These are phyloP conservation scores for Nomada hirtipes DNA, from an alignment of 2,888 invertebrate species.

Conservation along the genomic window DNA sequence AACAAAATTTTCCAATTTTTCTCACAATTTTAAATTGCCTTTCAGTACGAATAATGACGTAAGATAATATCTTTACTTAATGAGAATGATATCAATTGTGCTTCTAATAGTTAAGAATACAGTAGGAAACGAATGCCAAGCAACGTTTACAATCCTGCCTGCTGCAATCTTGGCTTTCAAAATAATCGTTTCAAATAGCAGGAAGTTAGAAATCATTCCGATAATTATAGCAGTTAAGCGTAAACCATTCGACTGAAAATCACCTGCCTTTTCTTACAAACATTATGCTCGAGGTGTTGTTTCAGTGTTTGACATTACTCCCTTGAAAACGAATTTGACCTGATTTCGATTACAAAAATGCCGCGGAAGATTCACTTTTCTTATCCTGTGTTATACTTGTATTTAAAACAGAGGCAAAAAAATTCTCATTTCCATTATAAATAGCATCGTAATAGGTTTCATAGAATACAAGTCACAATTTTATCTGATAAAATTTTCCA, in stretches of 20 bases:
- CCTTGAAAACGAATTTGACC: too few relatives aligned
- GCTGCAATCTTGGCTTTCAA: not conserved
- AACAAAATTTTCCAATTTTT: too few relatives aligned
- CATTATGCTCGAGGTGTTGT: too few relatives aligned
- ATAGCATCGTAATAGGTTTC: too few relatives aligned
- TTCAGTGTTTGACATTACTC: too few relatives aligned
- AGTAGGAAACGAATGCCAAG: not conserved
- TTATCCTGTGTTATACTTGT: not conserved
- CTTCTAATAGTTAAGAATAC: not conserved
- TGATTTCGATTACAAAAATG: not conserved
- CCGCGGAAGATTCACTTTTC: not conserved
- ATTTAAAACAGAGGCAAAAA: constrained; percentile 29
- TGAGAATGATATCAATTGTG: not conserved
- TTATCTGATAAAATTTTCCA: too few relatives aligned
- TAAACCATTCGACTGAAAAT: not conserved
- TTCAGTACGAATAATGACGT: too few relatives aligned
- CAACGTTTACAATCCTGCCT: not conserved
- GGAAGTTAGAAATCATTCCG: not conserved
- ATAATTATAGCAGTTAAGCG: not conserved
- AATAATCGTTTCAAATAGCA: not conserved
- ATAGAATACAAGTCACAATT: too few relatives aligned
- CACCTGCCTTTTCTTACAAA: not conserved
- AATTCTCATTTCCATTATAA: constrained; percentile 7
- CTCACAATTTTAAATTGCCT: too few relatives aligned
- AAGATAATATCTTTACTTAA: not conserved